A percentile compares a stretch with the other conserved stretches of the same genome.
These are phyloP conservation scores for Onychostoma macrolepis DNA, from an alignment of 2,113 vertebrate genomes.

Conservation along the genomic window DNA sequence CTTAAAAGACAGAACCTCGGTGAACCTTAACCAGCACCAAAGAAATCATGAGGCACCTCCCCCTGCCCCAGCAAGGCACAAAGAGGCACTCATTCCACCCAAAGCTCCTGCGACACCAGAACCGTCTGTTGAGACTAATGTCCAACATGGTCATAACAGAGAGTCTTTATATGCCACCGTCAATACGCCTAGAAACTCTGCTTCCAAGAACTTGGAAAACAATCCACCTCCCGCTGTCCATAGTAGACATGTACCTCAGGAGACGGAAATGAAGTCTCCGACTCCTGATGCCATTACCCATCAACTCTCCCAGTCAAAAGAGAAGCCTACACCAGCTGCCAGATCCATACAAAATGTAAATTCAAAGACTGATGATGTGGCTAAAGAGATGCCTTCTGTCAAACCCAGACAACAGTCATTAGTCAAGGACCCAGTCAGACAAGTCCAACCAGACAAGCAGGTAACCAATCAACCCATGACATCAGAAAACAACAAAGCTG, in stretches of 20 bases:
- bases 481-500: constrained; percentile 24
- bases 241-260: constrained; percentile 24
- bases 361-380: constrained; percentile 27
- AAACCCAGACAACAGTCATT: constrained; percentile 68
- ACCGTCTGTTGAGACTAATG: constrained; percentile 38
- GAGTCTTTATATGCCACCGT: constrained; percentile 38
- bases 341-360: constrained; percentile 32
- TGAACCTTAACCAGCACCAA: constrained; percentile 32
- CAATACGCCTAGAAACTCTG: constrained; percentile 32
- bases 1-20: constrained; percentile 46
- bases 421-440: constrained; percentile 49
- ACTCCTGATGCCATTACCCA: neutral
- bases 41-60: constrained; percentile 25
- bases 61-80: constrained; percentile 40
- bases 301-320: constrained; percentile 21
- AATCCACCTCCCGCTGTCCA: constrained; percentile 14
- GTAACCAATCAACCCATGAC: neutral
- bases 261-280: neutral
- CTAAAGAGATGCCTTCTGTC: constrained; percentile 62
- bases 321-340: constrained; percentile 46
- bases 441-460: constrained; percentile 49
- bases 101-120: constrained; percentile 48
- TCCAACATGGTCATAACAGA: constrained; percentile 36
- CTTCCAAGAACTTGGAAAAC: neutral
- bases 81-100: constrained; percentile 60